Conservation (phyloP, 2,888 invertebrate genomes). For the Dasysyrphus albostriatus region DNA sequence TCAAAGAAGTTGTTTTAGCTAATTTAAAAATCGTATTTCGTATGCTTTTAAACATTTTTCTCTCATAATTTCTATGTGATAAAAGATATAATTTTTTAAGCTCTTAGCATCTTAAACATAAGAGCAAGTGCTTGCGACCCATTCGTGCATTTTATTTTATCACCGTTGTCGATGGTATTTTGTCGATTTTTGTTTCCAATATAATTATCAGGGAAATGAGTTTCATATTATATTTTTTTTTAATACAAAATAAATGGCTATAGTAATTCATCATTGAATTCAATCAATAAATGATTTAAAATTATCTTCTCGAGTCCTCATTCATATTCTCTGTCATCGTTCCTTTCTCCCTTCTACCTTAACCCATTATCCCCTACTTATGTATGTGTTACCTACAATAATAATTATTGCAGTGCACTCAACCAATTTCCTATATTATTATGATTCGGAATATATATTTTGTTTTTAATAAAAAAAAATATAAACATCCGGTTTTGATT, state of each 20-base stretch:
- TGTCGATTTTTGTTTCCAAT: background rate
- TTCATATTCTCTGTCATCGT: background rate
- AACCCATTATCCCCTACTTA: too few species aligned
- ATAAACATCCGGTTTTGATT: constrained; percentile 21
- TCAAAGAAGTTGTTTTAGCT: too few species aligned
- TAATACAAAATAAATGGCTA: background rate
- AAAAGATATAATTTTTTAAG: too few species aligned
- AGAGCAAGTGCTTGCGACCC: too few species aligned
- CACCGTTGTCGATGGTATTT: too few species aligned
- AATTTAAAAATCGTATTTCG: too few species aligned
- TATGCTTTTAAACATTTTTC: too few species aligned
- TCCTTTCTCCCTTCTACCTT: background rate
- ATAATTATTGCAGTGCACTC: constrained; percentile 8
- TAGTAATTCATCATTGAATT: constrained; percentile 18
- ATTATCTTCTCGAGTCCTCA: background rate
- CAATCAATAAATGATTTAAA: constrained; percentile 5
- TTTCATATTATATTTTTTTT: background rate
- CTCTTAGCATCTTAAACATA: too few species aligned
- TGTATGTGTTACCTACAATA: too few species aligned
- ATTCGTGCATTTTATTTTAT: too few species aligned
- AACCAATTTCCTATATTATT: constrained; percentile 6
- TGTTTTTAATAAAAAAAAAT: background rate
- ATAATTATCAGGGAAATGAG: background rate
- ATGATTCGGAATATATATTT: background rate
- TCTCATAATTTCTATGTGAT: too few species aligned